phyloP scores from a whole-genome alignment of 2,888 invertebrate genomes.

The Habrosyne pyritoides region DNA sequence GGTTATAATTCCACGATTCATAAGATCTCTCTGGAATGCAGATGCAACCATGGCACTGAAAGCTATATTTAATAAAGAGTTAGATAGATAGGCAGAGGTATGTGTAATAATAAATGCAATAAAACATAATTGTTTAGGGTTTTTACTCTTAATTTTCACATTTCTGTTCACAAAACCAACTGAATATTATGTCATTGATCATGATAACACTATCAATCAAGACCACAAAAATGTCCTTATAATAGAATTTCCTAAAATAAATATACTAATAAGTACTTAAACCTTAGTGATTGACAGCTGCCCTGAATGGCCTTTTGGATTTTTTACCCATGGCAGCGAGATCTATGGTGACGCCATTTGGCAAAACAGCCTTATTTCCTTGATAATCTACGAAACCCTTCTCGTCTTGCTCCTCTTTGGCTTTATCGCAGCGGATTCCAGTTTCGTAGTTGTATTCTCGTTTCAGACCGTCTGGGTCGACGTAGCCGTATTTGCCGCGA shows the following conservation, averaged over 20 bases:
- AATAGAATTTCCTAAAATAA: constrained; percentile 73
- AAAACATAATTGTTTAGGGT: constrained; percentile 11
- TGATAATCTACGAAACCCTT: constrained; percentile 89
- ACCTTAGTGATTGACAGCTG: constrained; percentile 75
- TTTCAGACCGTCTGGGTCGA: constrained; percentile 92
- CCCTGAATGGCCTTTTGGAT: constrained; percentile 86
- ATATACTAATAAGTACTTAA: constrained; percentile 54
- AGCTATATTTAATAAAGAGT: no score
- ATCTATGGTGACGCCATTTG: constrained; percentile 89
- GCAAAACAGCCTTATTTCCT: constrained; percentile 88
- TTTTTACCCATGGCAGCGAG: constrained; percentile 88
- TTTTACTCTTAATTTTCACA: constrained; percentile 47
- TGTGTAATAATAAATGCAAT: constrained; percentile 8
- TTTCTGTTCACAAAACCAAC: constrained; percentile 47
- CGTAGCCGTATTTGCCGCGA: constrained; percentile 92
- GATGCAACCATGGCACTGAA: no score
- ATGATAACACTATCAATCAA: constrained; percentile 60
- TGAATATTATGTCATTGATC: constrained; percentile 45
- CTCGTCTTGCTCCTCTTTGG: constrained; percentile 79
- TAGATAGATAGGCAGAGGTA: neutral
- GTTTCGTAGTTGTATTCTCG: constrained; percentile 93
- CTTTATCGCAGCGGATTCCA: constrained; percentile 88
- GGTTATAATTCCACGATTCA: no score
- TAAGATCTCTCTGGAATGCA: no score
- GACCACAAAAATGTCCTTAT: constrained; percentile 64